A percentile compares a stretch with the other conserved stretches of the same genome.
These are phyloP conservation scores for Furcula furcula DNA, from an alignment of 2,888 invertebrate species.

Conservation along the genomic window DNA sequence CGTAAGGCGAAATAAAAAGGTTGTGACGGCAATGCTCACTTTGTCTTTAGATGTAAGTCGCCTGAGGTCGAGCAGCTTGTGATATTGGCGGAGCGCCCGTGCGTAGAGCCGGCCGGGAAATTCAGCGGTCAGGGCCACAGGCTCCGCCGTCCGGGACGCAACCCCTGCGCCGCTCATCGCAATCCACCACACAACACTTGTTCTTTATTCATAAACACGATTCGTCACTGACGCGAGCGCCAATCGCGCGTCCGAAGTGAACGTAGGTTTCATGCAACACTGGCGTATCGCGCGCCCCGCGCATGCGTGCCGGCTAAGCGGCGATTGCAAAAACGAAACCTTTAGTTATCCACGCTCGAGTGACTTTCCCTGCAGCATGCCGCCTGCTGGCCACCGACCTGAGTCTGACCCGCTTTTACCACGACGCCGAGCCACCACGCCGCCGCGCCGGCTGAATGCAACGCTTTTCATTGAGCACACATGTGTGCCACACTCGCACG, in stretches of 20 bases:
- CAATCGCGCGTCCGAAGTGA: constrained; percentile 78
- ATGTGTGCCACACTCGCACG: constrained; percentile 8
- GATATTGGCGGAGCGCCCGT: constrained; percentile 84
- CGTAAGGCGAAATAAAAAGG: constrained; percentile 9
- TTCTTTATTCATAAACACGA: constrained; percentile 58
- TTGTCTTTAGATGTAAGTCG: constrained; percentile 77
- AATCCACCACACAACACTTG: constrained; percentile 49
- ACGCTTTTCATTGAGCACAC: constrained; percentile 15
- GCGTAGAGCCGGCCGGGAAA: constrained; percentile 78
- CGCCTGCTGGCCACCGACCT: constrained; percentile 50
- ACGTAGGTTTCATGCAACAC: constrained; percentile 72
- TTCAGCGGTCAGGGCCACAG: constrained; percentile 47
- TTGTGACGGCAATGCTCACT: constrained; percentile 53
- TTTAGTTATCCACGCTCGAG: constrained; percentile 49
- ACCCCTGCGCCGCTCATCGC: constrained; percentile 68
- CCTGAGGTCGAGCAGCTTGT: constrained; percentile 81
- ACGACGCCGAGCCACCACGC: too few species aligned
- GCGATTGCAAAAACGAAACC: constrained; percentile 72
- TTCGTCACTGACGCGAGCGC: constrained; percentile 53
- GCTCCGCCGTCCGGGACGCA: constrained; percentile 52
- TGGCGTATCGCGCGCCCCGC: constrained; percentile 63
- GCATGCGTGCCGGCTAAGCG: constrained; percentile 62
- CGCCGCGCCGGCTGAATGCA: constrained; percentile 31
- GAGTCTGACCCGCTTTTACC: constrained; percentile 77
- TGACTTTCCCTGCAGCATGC: constrained; percentile 66